phyloP scores from a whole-genome alignment of 2,113 vertebrate genomes.

The Zosterops pallidus region DNA sequence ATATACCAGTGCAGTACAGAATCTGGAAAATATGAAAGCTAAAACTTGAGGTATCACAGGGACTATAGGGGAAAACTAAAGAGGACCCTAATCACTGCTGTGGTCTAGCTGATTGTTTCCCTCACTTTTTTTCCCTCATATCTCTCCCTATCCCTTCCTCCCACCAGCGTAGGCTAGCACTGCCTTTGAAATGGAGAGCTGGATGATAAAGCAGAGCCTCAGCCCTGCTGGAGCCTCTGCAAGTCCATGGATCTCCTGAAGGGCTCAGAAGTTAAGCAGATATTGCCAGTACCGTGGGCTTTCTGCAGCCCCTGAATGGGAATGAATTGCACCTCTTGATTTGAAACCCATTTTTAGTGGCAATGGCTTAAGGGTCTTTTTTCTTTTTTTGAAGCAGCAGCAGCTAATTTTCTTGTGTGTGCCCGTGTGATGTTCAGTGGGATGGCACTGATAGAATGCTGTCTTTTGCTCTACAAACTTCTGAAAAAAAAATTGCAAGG shows the following conservation, averaged over 20 bases:
- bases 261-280: not conserved
- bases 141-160: not conserved
- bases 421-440: not conserved
- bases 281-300: not conserved
- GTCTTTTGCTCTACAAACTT: not conserved
- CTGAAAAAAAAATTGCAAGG: not conserved
- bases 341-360: not conserved
- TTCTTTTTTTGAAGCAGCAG: not conserved
- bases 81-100: accelerated
- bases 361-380: not conserved
- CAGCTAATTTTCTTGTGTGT: not conserved
- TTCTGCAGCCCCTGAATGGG: not conserved
- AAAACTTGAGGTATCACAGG: not conserved
- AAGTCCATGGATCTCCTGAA: not conserved
- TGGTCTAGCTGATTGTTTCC: not conserved
- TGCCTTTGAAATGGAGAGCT: not conserved
- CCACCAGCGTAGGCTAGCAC: not conserved
- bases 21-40: not conserved
- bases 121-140: not conserved
- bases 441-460: not conserved
- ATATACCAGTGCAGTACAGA: not conserved
- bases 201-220: not conserved
- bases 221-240: not conserved
- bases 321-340: not conserved
- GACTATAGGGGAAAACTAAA: not conserved